phyloP scores from a whole-genome alignment of 2,797 vertebrate genomes.

The Avahi laniger region DNA sequence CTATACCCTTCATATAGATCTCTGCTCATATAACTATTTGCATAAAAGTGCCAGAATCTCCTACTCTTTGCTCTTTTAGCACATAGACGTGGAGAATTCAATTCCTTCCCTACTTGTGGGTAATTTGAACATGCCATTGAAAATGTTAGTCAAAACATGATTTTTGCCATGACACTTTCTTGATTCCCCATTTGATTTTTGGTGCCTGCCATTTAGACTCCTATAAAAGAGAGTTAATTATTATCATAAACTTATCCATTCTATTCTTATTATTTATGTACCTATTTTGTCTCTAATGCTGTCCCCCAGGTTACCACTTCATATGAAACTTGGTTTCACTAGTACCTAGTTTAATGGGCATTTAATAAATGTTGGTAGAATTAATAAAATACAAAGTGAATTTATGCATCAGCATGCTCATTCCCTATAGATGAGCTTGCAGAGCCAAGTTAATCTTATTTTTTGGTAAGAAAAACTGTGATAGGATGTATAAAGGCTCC shows the following conservation, averaged over 20 bases:
- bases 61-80: neutral
- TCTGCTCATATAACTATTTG: neutral
- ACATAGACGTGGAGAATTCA: neutral
- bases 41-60: accelerated
- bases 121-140: neutral
- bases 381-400: neutral
- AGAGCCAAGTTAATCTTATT: neutral
- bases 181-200: neutral
- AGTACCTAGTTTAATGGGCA: neutral
- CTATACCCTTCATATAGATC: neutral
- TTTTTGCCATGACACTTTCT: neutral
- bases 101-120: neutral
- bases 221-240: neutral
- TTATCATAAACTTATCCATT: neutral
- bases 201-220: neutral
- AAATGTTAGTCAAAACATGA: too few relatives aligned
- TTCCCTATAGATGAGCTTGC: neutral
- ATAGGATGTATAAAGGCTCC: neutral
- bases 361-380: neutral
- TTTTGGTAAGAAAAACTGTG: neutral
- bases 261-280: neutral
- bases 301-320: neutral
- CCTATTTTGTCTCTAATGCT: neutral
- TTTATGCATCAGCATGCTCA: neutral
- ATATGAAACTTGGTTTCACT: neutral